Evolutionary conservation across 64 coral and sea anemone species (phyloP).

Genomic region (Actinia tenebrosa): DNA sequence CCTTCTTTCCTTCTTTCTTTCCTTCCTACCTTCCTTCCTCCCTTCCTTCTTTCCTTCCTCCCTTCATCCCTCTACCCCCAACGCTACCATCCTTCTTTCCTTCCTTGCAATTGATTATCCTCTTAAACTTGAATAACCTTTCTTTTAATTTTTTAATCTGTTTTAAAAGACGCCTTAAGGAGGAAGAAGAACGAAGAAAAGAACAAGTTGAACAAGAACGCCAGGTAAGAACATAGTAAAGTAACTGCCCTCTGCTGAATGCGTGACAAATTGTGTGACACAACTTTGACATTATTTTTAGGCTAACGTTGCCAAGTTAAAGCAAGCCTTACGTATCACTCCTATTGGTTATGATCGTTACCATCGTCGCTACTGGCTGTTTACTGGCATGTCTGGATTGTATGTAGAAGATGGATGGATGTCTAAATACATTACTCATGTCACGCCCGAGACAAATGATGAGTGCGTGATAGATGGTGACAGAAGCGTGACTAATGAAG

Average conservation of each 20-base stretch:
- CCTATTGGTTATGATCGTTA: constrained; percentile 72
- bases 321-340: constrained; percentile 35
- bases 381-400: constrained; percentile 53
- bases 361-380: constrained; percentile 80
- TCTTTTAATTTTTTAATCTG: neutral
- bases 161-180: constrained; percentile 17
- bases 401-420: constrained; percentile 84
- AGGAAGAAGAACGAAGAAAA: constrained; percentile 36
- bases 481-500: neutral
- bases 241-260: neutral
- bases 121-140: neutral
- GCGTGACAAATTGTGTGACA: neutral
- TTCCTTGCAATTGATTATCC: neutral
- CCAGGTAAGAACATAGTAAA: neutral
- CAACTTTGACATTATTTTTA: neutral
- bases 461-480: neutral
- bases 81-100: neutral
- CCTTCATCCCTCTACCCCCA: no score
- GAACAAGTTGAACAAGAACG: constrained; percentile 5
- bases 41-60: neutral
- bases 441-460: neutral
- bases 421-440: neutral
- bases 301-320: constrained; percentile 29
- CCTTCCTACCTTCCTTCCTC: neutral
- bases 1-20: neutral